Conservation (phyloP, 2,888 invertebrate species). For the Ellobium chinense region DNA sequence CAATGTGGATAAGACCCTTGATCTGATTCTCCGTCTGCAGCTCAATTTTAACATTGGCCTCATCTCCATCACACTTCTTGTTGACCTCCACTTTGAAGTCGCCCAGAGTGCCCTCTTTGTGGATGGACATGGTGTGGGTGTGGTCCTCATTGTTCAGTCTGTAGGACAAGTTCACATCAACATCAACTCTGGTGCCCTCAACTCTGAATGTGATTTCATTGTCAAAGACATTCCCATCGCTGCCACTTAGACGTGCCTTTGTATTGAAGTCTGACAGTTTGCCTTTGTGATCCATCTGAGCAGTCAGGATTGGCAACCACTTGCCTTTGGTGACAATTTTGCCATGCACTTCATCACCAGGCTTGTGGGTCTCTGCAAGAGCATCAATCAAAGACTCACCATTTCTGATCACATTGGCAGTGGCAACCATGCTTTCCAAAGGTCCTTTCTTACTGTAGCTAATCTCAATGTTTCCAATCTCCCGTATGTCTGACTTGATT, state of each 20-base stretch:
- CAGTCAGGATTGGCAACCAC: background rate
- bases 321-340: slow-evolving; percentile 14
- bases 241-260: background rate
- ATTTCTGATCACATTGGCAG: slow-evolving; percentile 5
- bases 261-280: slow-evolving; percentile 14
- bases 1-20: background rate
- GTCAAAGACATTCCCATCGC: slow-evolving; percentile 5
- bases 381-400: slow-evolving; percentile 20
- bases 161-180: background rate
- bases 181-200: slow-evolving; percentile 8
- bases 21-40: slow-evolving; percentile 2
- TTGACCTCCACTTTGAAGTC: slow-evolving; percentile 30
- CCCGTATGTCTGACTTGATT: background rate
- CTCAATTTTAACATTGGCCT: background rate
- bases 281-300: slow-evolving; percentile 26
- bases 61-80: background rate
- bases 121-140: slow-evolving; percentile 6
- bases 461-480: slow-evolving; percentile 20
- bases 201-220: slow-evolving; percentile 11
- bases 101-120: slow-evolving; percentile 35
- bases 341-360: background rate
- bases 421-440: slow-evolving; percentile 6
- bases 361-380: background rate
- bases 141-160: background rate
- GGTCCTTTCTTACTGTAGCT: slow-evolving; percentile 18